Evolutionary conservation across 2,888 invertebrate genomes (phyloP).

Genomic region (Blastobasis lacticolella): DNA sequence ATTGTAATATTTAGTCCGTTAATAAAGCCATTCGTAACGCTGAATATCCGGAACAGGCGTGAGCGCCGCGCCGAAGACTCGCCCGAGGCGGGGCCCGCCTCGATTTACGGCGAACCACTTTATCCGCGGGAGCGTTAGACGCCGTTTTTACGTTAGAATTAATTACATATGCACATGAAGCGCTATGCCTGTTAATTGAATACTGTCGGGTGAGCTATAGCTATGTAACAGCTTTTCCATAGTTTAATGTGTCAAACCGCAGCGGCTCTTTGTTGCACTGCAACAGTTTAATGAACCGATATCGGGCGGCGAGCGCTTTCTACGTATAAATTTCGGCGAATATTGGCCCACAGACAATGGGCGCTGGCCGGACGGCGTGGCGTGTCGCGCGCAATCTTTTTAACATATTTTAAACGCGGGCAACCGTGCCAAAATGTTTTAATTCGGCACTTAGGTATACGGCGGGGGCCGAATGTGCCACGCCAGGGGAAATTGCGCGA

Average conservation of each 20-base stretch:
- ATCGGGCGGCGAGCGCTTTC: slow-evolving; percentile 44
- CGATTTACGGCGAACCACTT: slow-evolving; percentile 44
- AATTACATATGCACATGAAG: slow-evolving; percentile 12
- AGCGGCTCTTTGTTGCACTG: slow-evolving; percentile 40
- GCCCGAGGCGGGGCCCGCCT: slow-evolving; percentile 38
- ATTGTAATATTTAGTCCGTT: slow-evolving; percentile 66
- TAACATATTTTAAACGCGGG: slow-evolving; percentile 47
- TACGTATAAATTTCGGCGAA: slow-evolving; percentile 41
- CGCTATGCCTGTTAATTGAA: slow-evolving; percentile 17
- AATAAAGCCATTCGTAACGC: slow-evolving; percentile 67
- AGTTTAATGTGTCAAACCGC: slow-evolving; percentile 18
- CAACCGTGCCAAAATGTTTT: slow-evolving; percentile 53
- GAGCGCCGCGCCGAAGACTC: slow-evolving; percentile 32
- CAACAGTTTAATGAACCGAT: slow-evolving; percentile 57
- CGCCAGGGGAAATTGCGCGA: slow-evolving; percentile 35
- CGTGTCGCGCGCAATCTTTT: slow-evolving; percentile 40
- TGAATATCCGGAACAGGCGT: slow-evolving; percentile 59
- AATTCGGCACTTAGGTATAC: slow-evolving; percentile 45
- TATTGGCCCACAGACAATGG: slow-evolving; percentile 48
- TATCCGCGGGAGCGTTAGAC: slow-evolving; percentile 21
- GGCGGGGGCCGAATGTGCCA: slow-evolving; percentile 25
- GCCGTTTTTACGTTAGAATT: slow-evolving; percentile 8
- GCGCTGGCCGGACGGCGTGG: slow-evolving; percentile 22
- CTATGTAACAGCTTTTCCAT: too few species aligned
- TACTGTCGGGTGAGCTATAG: background rate